A percentile compares a stretch with the other conserved stretches of the same genome.
Conservation (phyloP, 2,888 invertebrate species). For the Brachypterus glaber region DNA sequence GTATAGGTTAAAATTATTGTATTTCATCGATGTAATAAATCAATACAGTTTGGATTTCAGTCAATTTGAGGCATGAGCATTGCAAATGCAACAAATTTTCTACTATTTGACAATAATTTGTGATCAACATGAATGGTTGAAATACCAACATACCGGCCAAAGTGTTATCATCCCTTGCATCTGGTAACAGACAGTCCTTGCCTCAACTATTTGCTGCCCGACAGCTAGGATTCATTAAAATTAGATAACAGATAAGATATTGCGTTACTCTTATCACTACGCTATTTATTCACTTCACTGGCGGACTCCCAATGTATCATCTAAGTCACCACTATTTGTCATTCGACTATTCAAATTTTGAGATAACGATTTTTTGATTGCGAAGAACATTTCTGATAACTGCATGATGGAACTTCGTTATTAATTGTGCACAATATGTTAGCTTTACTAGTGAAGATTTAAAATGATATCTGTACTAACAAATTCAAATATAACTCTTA, state of each 20-base stretch:
- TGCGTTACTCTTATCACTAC: slow-evolving; percentile 22
- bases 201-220: slow-evolving; percentile 32
- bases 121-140: slow-evolving; percentile 34
- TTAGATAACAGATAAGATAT: slow-evolving; percentile 35
- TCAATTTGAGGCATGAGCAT: too few species aligned
- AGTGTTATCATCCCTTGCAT: slow-evolving; percentile 30
- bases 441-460: too few species aligned
- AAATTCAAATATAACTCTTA: too few species aligned
- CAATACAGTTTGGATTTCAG: neutral
- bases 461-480: too few species aligned
- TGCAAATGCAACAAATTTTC: too few species aligned
- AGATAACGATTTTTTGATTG: too few species aligned
- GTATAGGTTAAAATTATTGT: neutral
- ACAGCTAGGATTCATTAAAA: slow-evolving; percentile 38
- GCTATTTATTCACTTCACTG: slow-evolving; percentile 18
- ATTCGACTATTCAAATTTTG: too few species aligned
- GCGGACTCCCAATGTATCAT: slow-evolving; percentile 6
- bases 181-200: slow-evolving; percentile 32
- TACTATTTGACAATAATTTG: slow-evolving; percentile 27
- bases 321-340: too few species aligned
- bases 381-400: too few species aligned
- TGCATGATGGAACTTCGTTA: too few species aligned
- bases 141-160: slow-evolving; percentile 27
- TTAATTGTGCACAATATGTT: too few species aligned
- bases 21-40: too few species aligned